phyloP scores from a whole-genome alignment of 1,140 invertebrate species.

The Rhopalosiphum maidis region DNA sequence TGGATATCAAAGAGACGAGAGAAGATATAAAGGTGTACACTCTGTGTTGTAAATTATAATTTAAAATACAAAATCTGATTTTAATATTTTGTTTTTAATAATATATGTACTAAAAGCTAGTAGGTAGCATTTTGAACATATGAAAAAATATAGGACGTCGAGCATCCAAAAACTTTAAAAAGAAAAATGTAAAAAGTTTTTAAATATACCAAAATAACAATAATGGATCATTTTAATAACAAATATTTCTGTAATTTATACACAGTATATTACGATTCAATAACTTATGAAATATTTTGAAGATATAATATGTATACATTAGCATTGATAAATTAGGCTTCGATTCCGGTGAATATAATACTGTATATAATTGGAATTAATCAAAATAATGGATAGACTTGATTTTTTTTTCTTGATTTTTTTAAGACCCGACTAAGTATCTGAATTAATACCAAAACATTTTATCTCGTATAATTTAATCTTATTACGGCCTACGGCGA shows the following conservation, averaged over 20 bases:
- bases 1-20: neutral
- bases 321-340: neutral
- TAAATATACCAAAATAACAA: neutral
- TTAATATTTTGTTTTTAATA: neutral
- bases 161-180: neutral
- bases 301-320: neutral
- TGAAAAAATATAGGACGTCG: neutral
- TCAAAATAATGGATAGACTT: conserved; percentile 6
- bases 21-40: neutral
- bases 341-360: neutral
- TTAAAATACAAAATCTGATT: neutral
- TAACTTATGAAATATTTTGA: neutral
- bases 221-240: neutral
- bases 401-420: neutral
- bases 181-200: neutral
- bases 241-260: neutral
- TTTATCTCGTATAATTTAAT: neutral
- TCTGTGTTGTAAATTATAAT: neutral
- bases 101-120: neutral
- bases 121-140: neutral
- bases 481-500: neutral
- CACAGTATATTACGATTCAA: neutral
- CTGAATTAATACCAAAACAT: neutral
- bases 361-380: neutral
- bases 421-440: neutral